Conservation (phyloP, 1,140 invertebrate genomes). For the Euwallacea fornicatus region DNA sequence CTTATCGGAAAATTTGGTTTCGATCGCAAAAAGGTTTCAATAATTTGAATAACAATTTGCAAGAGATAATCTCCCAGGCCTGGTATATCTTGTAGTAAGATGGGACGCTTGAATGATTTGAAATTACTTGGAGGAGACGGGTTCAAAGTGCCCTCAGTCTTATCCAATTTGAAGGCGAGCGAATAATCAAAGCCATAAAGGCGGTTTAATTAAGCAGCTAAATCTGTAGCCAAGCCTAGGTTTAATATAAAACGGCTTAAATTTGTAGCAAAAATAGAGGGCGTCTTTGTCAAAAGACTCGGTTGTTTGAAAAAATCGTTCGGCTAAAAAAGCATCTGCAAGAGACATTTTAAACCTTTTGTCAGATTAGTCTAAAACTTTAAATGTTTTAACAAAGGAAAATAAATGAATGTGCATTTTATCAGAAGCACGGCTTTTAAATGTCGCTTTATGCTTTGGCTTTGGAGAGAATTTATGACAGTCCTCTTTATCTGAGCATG, state of each 20-base stretch:
- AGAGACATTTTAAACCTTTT: background rate
- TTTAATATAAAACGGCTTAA: no score
- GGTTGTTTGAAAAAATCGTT: background rate
- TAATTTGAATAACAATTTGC: background rate
- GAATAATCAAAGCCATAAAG: no score
- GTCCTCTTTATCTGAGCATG: conserved; percentile 14
- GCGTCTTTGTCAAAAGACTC: background rate
- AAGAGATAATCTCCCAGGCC: no score
- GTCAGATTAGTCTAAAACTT: background rate
- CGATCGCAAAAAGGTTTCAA: background rate
- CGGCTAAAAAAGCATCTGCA: background rate
- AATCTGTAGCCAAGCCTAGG: no score
- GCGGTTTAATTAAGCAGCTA: no score
- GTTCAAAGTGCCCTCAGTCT: no score
- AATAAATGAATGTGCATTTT: conserved; percentile 1
- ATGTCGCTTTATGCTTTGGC: conserved; percentile 1
- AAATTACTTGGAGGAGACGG: no score
- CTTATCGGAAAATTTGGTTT: background rate
- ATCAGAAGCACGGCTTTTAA: conserved; percentile 1
- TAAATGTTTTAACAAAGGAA: background rate
- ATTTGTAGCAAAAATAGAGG: background rate
- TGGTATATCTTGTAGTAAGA: no score
- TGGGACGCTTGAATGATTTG: no score
- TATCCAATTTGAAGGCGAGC: no score
- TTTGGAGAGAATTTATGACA: conserved; percentile 19